phyloP scores from a whole-genome alignment of 2,888 invertebrate species.

The Unio delphinus region DNA sequence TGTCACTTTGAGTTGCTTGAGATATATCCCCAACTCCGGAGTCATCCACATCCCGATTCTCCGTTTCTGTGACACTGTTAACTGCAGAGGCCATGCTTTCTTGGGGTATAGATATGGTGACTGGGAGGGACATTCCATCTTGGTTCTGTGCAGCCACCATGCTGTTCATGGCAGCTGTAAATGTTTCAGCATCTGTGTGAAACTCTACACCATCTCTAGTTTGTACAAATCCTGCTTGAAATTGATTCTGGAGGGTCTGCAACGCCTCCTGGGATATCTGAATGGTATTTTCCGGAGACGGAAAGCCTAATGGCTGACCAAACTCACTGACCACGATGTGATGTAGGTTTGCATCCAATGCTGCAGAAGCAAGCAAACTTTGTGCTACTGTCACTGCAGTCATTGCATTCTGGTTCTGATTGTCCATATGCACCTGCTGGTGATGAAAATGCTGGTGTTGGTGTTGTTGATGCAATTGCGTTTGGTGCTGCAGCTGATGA shows the following conservation, averaged over 20 bases:
- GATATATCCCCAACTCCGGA: conserved; percentile 29
- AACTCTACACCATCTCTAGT: conserved; percentile 7
- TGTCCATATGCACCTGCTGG: too few relatives aligned
- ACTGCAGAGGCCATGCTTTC: too few relatives aligned
- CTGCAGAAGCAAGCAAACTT: neutral
- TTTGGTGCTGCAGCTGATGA: too few relatives aligned
- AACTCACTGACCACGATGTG: neutral
- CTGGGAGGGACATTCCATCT: too few relatives aligned
- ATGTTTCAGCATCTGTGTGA: conserved; percentile 5
- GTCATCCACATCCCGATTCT: conserved; percentile 22
- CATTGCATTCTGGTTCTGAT: too few relatives aligned
- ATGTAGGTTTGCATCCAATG: neutral
- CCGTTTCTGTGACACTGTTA: conserved; percentile 5
- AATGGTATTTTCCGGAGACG: conserved; percentile 13
- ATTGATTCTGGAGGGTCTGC: conserved; percentile 23
- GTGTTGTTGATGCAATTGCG: too few relatives aligned
- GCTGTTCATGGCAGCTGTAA: too few relatives aligned
- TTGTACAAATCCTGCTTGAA: conserved; percentile 15
- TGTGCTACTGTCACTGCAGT: neutral
- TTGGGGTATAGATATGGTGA: too few relatives aligned
- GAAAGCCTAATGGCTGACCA: conserved; percentile 6
- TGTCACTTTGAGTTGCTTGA: conserved; percentile 25
- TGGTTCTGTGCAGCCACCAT: too few relatives aligned
- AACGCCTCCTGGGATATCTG: conserved; percentile 25
- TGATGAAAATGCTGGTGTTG: too few relatives aligned